Evolutionary conservation across 2,113 vertebrate species (phyloP).

Genomic region (Psophia crepitans): DNA sequence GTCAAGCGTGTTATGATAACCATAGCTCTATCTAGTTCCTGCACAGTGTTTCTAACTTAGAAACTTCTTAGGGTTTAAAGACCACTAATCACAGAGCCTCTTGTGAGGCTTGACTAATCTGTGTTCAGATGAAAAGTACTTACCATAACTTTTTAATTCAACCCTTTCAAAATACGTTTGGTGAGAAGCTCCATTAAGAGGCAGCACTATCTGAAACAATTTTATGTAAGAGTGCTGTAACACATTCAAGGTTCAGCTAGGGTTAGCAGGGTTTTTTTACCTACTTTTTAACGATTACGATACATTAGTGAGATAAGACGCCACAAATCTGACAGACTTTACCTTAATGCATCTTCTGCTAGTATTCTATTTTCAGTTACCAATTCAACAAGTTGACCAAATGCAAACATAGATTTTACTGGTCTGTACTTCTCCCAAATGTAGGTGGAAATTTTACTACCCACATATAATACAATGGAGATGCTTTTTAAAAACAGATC

Average conservation of each 20-base stretch:
- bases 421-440: not conserved
- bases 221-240: not conserved
- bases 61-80: not conserved
- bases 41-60: not conserved
- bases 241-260: not conserved
- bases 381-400: not conserved
- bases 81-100: not conserved
- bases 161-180: not conserved
- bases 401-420: not conserved
- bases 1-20: not conserved
- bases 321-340: not conserved
- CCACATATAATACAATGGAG: not conserved
- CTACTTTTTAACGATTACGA: not conserved
- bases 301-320: not conserved
- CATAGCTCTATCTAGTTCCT: not conserved
- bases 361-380: not conserved
- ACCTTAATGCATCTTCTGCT: not conserved
- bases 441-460: not conserved
- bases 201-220: not conserved
- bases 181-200: not conserved
- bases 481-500: not conserved
- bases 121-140: not conserved
- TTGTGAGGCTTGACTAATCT: not conserved
- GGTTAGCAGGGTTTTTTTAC: not conserved
- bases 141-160: not conserved